phyloP scores from a whole-genome alignment of 2,797 vertebrate genomes.

The Eremophila alpestris region DNA sequence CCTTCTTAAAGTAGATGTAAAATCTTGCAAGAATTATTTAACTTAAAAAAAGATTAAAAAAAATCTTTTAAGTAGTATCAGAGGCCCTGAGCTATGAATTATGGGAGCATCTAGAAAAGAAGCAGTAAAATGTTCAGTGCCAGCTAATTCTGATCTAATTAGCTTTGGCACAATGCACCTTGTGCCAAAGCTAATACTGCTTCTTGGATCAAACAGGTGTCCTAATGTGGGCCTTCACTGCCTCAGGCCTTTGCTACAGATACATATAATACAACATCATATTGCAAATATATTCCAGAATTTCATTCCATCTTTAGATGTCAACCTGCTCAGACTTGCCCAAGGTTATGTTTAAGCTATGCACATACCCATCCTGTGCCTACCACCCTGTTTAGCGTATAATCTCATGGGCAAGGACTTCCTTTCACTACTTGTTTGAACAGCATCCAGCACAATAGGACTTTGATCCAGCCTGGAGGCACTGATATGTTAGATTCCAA shows the following conservation, averaged over 20 bases:
- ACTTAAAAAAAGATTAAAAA: background rate
- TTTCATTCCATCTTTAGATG: background rate
- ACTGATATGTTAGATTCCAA: background rate
- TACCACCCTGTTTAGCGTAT: constrained; percentile 14
- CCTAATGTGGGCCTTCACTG: background rate
- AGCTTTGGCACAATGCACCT: background rate
- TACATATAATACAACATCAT: background rate
- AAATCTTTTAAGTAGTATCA: background rate
- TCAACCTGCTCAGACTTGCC: constrained; percentile 1
- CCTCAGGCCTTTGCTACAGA: background rate
- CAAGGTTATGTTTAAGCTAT: constrained; percentile 23
- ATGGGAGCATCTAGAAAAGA: background rate
- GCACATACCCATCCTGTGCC: background rate
- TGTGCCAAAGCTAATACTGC: no score
- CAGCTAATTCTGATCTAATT: background rate
- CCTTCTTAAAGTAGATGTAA: background rate
- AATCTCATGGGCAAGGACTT: constrained; percentile 1
- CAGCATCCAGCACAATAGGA: constrained; percentile 10
- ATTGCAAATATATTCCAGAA: background rate
- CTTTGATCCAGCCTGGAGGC: constrained; percentile 29
- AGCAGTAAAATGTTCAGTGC: background rate
- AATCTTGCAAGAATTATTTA: background rate
- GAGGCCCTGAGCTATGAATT: background rate
- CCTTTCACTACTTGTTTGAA: constrained; percentile 53
- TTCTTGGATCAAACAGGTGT: background rate